These are phyloP conservation scores for Periophthalmus magnuspinnatus DNA, from an alignment of 2,797 vertebrate species.

Conservation along the genomic window DNA sequence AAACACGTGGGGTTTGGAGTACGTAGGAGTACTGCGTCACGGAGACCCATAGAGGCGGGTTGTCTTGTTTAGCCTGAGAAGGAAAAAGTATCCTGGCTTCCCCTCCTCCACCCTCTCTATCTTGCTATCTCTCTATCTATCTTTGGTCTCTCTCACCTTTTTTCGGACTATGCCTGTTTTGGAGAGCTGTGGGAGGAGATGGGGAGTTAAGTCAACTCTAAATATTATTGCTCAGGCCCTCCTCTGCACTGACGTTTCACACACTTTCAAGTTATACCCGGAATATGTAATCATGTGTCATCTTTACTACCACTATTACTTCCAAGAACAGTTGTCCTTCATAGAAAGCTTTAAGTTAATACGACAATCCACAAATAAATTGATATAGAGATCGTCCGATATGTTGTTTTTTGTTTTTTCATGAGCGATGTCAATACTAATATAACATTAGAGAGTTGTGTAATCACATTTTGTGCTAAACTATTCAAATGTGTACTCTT, in stretches of 20 bases:
- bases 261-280: background rate
- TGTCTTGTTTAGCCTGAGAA: constrained; percentile 42
- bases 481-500: too few species aligned
- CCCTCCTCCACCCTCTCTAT: constrained; percentile 14
- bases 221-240: constrained; percentile 38
- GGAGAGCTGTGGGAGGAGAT: constrained; percentile 44
- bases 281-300: background rate
- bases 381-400: too few species aligned
- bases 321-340: background rate
- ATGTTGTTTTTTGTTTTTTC: too few species aligned
- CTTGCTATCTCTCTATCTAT: constrained; percentile 4
- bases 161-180: constrained; percentile 8
- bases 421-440: too few species aligned
- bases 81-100: constrained; percentile 36
- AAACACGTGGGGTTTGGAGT: background rate
- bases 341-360: too few species aligned
- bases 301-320: background rate
- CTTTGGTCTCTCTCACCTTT: background rate
- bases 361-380: too few species aligned
- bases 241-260: constrained; percentile 16
- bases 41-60: constrained; percentile 24
- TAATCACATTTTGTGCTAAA: too few species aligned
- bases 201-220: constrained; percentile 38
- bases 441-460: too few species aligned
- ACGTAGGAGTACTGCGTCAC: constrained; percentile 40